Conservation (phyloP, 2,797 vertebrate species). For the Platyrinchus mystaceus region DNA sequence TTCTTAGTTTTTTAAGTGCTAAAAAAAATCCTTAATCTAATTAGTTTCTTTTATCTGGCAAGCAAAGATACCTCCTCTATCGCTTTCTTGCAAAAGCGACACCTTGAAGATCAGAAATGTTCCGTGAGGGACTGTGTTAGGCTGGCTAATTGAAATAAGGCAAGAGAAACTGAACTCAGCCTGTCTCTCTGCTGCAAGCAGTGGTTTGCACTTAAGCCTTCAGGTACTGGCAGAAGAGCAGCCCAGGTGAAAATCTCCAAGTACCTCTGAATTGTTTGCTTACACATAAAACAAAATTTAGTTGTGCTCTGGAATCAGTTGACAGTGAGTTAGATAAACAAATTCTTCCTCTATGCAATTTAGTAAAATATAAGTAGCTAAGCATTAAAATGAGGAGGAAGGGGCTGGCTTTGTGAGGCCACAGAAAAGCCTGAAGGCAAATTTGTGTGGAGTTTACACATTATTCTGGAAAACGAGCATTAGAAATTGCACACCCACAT, state of each 20-base stretch:
- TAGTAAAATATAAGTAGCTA: neutral
- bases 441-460: neutral
- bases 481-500: neutral
- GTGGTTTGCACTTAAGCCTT: neutral
- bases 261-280: neutral
- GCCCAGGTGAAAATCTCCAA: neutral
- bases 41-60: slow-evolving; percentile 73
- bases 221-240: neutral
- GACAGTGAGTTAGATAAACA: neutral
- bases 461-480: neutral
- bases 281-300: neutral
- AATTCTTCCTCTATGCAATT: fast-evolving
- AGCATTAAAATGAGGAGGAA: neutral
- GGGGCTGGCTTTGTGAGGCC: neutral
- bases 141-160: slow-evolving; percentile 25
- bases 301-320: neutral
- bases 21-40: slow-evolving; percentile 71
- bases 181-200: neutral
- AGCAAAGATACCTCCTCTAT: slow-evolving; percentile 51
- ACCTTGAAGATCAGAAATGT: slow-evolving; percentile 72
- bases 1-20: slow-evolving; percentile 66
- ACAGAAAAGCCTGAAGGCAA: neutral
- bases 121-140: neutral
- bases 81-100: slow-evolving; percentile 12
- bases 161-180: neutral